A percentile compares a stretch with the other conserved stretches of the same genome.
phyloP scores from a whole-genome alignment of 2,888 invertebrate species.

The Tachina fera region DNA sequence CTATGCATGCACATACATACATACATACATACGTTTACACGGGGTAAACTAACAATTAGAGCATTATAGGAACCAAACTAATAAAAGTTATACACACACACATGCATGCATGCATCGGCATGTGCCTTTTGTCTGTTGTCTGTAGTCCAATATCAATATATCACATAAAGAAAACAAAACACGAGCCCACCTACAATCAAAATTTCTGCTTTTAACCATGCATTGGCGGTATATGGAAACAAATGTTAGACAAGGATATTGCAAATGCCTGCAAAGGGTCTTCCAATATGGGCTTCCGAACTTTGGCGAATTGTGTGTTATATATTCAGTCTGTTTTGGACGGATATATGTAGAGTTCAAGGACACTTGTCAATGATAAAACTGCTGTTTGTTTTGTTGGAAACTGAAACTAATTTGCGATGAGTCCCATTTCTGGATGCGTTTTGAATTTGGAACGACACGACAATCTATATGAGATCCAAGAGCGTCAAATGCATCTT shows the following conservation, averaged over 20 bases:
- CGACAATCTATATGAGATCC: too few relatives aligned
- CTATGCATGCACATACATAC: neutral
- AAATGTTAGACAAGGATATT: constrained; percentile 38
- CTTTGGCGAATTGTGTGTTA: neutral
- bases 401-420: too few relatives aligned
- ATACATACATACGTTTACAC: constrained; percentile 1
- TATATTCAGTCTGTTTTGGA: neutral
- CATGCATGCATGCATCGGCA: neutral
- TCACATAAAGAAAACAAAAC: constrained; percentile 15
- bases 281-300: neutral
- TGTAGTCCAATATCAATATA: constrained; percentile 51
- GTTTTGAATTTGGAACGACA: too few relatives aligned
- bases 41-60: constrained; percentile 54
- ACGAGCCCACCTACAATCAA: neutral
- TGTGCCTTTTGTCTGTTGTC: neutral
- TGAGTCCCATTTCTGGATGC: too few relatives aligned
- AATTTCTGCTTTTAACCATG: constrained; percentile 30
- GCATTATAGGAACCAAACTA: constrained; percentile 6
- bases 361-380: too few relatives aligned
- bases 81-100: constrained; percentile 8
- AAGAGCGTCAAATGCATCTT: too few relatives aligned
- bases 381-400: too few relatives aligned
- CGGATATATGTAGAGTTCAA: too few relatives aligned
- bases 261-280: neutral
- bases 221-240: constrained; percentile 60